Base-by-base conservation (phyloP, 2,797 vertebrate genomes). In the Lepilemur ruficaudatus region DNA sequence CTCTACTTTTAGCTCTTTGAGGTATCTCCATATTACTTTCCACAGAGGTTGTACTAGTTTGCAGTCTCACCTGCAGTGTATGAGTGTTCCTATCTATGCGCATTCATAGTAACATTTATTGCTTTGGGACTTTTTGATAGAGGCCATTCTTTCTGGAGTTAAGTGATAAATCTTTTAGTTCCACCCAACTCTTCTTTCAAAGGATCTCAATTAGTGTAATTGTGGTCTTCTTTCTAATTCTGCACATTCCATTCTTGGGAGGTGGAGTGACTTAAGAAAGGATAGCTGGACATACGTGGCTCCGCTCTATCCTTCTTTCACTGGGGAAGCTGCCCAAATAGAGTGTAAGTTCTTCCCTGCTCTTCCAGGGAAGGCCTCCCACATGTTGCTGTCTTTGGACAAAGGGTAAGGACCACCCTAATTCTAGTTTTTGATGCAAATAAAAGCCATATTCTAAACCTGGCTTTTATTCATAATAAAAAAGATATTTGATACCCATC, bases 161-260 rank as follows among this genome's bases (percentile, higher is more conserved):
- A 23, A 23, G 52, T 55, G 52, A 55, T 55, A 55, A 95, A 75
- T 83, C 11, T 76, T 94, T 80, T 43, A 93, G 73, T 6, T 18
- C 25, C 15, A 72, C 25, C 25, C 18, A 76, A 35, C 30, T 82
- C 25, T 70, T 7, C 43, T 96, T 43, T 82, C 86, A 79, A 72
- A 75, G 25, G 5, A 86, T 4, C 17, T 80, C 12, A 57, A 30
- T 61, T 28, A 50, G 4, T n/a, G 5, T 65, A 96, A 76, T 5
- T 35, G 5, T 61, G 25, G 10, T 17, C 22, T 12, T 81, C 9
- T 84, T 5, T 81, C 48, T 95, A 35, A 63, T 32, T 59, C 41
- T 82, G 28, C 12, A 81, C 5, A 52, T 67, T 81, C 8, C 14
- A 22, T 84, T 28, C 32, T 35, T 83, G 25, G 28, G 3, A 46